These are phyloP conservation scores for Cottus gobio DNA, from an alignment of 2,113 vertebrate genomes.

Conservation along the genomic window DNA sequence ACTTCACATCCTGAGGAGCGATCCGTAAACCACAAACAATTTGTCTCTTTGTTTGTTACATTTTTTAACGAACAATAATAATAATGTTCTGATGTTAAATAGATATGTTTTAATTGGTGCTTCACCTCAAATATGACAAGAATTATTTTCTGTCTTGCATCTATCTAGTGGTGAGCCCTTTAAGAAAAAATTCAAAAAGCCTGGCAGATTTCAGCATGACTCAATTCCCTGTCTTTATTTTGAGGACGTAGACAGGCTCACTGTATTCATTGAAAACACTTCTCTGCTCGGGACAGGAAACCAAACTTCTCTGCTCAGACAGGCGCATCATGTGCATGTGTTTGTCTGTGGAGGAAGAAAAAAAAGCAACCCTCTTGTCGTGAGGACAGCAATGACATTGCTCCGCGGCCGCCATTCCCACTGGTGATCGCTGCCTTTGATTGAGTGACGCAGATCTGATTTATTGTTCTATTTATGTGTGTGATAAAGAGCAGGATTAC, in stretches of 20 bases:
- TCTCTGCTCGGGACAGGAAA: neutral
- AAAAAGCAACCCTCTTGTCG: conserved; percentile 43
- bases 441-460: conserved; percentile 32
- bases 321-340: conserved; percentile 39
- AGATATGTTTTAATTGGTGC: neutral
- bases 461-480: neutral
- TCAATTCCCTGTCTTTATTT: conserved; percentile 18
- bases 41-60: neutral
- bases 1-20: neutral
- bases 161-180: neutral
- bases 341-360: conserved; percentile 51
- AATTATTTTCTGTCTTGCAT: neutral
- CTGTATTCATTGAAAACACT: conserved; percentile 25
- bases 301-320: conserved; percentile 46
- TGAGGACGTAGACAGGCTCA: conserved; percentile 28
- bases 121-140: neutral
- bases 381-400: conserved; percentile 70
- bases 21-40: neutral
- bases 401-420: conserved; percentile 44
- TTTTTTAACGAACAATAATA: neutral
- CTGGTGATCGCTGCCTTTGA: conserved; percentile 28
- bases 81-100: neutral
- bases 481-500: conserved; percentile 6
- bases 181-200: neutral
- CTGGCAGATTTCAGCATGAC: conserved; percentile 1